Base-by-base conservation (phyloP, 2,113 vertebrate genomes). In the Ahaetulla prasina region DNA sequence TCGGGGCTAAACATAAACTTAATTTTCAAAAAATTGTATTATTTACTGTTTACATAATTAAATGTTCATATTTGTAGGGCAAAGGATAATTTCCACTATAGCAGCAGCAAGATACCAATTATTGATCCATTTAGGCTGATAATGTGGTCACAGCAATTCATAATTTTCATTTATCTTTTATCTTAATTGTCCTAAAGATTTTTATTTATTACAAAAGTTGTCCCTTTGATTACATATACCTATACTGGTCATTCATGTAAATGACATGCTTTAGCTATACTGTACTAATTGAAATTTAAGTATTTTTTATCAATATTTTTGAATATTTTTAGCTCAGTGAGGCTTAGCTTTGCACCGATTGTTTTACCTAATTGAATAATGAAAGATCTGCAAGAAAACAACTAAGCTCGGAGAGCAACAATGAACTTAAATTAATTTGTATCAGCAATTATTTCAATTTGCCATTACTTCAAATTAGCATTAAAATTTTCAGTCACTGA, bases 31-130 rank as follows among this genome's bases (percentile, higher is more conserved):
- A 85, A 88, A 94, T 54, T 86, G 86, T 90, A 89, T 90, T 88
- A 92, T 93, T 95, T 95, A 96, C 52, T 95, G 88, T 47, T 43
- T n/a, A 93, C 0, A 11, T 87, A 93, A 92, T 93, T 85, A 93
- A 96, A 93, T 8, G 60, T 88, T 96, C 91, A 92, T 96, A 93
- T 95, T 95, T 95, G 89, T 92, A 96, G 86, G 25, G 1, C 85
- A 92, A 63, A 89, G 1, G 49, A 93, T 95, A 89, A 95, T 95
- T 96, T 96, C 94, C 95, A 93, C 90, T 94, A 92, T 84, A 91
- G 91, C 85, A 94, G 94, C 0, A 0, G 84, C 85, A 91, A 93
- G 90, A 85, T 60, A 87, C 25, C 25, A 89, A 87, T 54, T 47
- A 87, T 90, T 95, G 92, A 95, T 95, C 94, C 85, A 94, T 94